Conservation (phyloP, 2,113 vertebrate genomes). For the Neotragus pygmaeus region DNA sequence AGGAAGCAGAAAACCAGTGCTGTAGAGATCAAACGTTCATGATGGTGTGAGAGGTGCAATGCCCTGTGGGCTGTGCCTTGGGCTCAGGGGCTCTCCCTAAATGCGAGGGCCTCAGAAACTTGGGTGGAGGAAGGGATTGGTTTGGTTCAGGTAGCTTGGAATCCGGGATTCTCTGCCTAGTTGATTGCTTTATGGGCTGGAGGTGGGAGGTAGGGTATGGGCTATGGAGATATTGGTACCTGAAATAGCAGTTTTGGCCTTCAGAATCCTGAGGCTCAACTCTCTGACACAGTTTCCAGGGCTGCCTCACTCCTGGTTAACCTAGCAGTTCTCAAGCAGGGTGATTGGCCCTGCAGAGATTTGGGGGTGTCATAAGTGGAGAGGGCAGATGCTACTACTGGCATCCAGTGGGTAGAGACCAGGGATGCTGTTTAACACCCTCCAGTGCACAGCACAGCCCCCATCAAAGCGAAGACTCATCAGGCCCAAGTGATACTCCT, state of each 20-base stretch:
- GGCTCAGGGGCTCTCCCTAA: neutral
- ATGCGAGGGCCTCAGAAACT: neutral
- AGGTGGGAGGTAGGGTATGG: neutral
- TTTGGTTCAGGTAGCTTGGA: neutral
- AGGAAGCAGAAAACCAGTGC: neutral
- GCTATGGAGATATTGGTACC: neutral
- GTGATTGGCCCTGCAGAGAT: neutral
- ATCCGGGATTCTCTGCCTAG: neutral
- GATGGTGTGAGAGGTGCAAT: neutral
- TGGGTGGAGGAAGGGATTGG: neutral
- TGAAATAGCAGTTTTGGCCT: neutral
- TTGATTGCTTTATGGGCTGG: neutral
- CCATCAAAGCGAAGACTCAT: neutral
- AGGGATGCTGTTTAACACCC: neutral
- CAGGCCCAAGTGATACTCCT: neutral
- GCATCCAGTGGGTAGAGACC: neutral
- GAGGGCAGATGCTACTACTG: neutral
- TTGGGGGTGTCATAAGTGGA: neutral
- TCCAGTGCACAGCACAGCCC: neutral
- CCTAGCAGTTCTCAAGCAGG: neutral
- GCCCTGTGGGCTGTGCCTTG: neutral
- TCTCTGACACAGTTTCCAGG: neutral
- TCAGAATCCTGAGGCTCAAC: neutral
- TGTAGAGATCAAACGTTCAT: neutral
- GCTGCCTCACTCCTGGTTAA: neutral